Conservation (phyloP, 64 coral and sea anemone species). For the Montipora foliosa region DNA sequence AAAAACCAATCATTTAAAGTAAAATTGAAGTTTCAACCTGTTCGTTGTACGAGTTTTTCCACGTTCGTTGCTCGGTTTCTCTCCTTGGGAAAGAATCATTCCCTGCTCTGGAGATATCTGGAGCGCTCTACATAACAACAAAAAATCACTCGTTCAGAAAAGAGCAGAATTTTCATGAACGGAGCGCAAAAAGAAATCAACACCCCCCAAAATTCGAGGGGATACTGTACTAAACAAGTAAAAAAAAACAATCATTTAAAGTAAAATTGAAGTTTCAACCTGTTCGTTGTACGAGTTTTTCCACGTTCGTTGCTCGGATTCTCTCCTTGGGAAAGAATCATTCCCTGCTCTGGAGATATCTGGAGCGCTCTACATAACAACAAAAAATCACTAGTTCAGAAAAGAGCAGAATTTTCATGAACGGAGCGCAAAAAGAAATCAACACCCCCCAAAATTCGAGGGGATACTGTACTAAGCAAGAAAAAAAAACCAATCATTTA, state of each 20-base stretch:
- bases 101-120: not conserved
- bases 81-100: not conserved
- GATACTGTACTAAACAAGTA: too few relatives aligned
- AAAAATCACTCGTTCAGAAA: not conserved
- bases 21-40: not conserved
- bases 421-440: too few relatives aligned
- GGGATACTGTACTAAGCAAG: too few relatives aligned
- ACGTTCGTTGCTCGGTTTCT: not conserved
- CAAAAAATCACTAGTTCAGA: not conserved
- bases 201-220: too few relatives aligned
- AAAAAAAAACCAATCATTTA: too few relatives aligned
- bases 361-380: slow-evolving; percentile 1
- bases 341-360: not conserved
- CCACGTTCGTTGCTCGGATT: not conserved
- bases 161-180: not conserved
- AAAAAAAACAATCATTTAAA: not conserved
- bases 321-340: not conserved
- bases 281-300: not conserved
- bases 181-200: too few relatives aligned
- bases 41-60: not conserved
- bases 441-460: too few relatives aligned
- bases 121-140: not conserved
- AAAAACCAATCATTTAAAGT: not conserved
- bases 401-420: not conserved
- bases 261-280: not conserved